These are phyloP conservation scores for Eupeodes corollae DNA, from an alignment of 1,140 invertebrate species.

Conservation along the genomic window DNA sequence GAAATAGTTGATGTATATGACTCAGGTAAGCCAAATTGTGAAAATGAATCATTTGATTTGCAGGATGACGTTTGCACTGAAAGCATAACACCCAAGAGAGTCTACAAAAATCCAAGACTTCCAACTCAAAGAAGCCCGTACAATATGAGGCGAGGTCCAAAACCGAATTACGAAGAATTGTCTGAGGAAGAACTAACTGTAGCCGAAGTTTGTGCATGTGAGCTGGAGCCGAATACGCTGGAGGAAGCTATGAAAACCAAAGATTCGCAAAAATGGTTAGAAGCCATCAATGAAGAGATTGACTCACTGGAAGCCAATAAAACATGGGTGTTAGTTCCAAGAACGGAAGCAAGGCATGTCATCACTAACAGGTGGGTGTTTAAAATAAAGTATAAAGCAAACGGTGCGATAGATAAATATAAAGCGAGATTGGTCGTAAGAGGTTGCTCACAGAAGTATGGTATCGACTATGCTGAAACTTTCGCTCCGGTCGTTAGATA, in stretches of 20 bases:
- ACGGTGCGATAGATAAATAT: not conserved
- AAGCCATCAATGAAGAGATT: no score
- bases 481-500: no score
- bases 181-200: not conserved
- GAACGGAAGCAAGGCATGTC: not conserved
- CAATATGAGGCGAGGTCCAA: not conserved
- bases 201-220: not conserved
- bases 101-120: not conserved
- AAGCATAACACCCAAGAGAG: not conserved
- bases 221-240: not conserved
- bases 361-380: not conserved
- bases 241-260: not conserved
- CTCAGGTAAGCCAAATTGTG: not conserved
- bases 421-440: no score
- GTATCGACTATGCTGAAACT: conserved; percentile 20
- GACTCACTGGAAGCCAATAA: not conserved
- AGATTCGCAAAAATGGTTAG: not conserved
- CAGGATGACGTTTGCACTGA: not conserved
- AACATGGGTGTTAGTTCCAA: not conserved
- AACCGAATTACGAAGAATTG: not conserved
- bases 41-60: not conserved
- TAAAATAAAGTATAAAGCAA: not conserved
- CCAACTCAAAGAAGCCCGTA: not conserved
- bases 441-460: conserved; percentile 15
- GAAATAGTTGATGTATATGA: not conserved